A percentile compares a stretch with the other conserved stretches of the same genome.
phyloP scores from a whole-genome alignment of 2,888 invertebrate genomes.

The Hirtodrosophila duncani region DNA sequence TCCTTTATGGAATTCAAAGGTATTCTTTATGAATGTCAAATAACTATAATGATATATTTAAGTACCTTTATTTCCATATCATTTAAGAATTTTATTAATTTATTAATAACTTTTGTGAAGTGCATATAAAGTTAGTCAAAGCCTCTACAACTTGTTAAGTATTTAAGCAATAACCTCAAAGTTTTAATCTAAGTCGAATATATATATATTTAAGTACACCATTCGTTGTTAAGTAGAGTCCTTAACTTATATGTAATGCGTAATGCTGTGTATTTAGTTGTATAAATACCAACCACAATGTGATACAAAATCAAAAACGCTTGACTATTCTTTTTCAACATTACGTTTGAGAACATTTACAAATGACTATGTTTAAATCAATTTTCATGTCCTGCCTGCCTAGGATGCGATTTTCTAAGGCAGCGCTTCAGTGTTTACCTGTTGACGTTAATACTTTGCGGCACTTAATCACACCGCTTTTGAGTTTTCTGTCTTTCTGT shows the following conservation, averaged over 20 bases:
- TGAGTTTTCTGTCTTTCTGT: constrained; percentile 20
- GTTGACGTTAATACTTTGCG: constrained; percentile 58
- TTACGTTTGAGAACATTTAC: constrained; percentile 14
- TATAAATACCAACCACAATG: constrained; percentile 36
- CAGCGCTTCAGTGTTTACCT: constrained; percentile 46
- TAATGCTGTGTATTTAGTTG: constrained; percentile 20
- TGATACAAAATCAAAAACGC: constrained; percentile 26
- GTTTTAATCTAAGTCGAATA: too few relatives aligned
- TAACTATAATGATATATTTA: too few relatives aligned
- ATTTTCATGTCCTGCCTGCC: constrained; percentile 24
- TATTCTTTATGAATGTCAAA: too few relatives aligned
- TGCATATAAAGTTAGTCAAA: too few relatives aligned
- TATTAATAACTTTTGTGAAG: too few relatives aligned
- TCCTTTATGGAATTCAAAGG: too few relatives aligned
- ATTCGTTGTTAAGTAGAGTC: too few relatives aligned
- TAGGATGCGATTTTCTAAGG: constrained; percentile 40
- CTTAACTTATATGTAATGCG: not conserved
- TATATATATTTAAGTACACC: too few relatives aligned
- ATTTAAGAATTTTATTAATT: too few relatives aligned
- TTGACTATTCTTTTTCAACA: not conserved
- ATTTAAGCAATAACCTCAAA: too few relatives aligned
- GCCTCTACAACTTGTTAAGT: too few relatives aligned
- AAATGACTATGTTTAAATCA: constrained; percentile 57
- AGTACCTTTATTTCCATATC: too few relatives aligned
- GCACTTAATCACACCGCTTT: constrained; percentile 55